Base-by-base conservation (phyloP, 2,797 vertebrate genomes). In the Acanthornis magna region DNA sequence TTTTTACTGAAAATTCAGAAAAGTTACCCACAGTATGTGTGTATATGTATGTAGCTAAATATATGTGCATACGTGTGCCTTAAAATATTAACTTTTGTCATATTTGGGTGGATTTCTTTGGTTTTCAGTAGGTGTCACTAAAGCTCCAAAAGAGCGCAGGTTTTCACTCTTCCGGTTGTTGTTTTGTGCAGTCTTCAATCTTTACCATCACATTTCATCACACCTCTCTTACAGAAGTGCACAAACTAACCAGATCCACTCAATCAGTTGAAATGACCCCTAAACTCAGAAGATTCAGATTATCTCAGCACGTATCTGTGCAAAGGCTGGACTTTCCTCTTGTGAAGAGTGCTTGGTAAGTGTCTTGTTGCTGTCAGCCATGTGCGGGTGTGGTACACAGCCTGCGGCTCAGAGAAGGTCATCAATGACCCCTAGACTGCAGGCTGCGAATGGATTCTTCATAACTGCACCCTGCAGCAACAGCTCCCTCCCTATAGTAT, bases 41-140 rank as follows among this genome's bases (percentile, higher is more conserved):
- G 17, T 42, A 9, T 63, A 65, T 21, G 13, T 19, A 29, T 9
- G 2, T 34, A 38, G 23, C 18, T 68, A 30, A 53, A 47, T 61
- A 43, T 21, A 18, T 18, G 10, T 15, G 2, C 32, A 9, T 48
- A 27, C 4, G 7, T 8, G 32, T 16, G 47, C 16, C 38, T 53
- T 66, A 36, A 66, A 88, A 43, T 85, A 60, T 1, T 55, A 45
- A 3, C 13, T 79, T 82, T 45, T 60, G 36, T 53, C 5, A 7
- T 32, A 30, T 68, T 68, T 84, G 10, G 15, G 22, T 62, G 47
- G 21, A 55, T 88, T 93, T 95, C 66, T 21, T 19, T 88, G 36
- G 7, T 77, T 85, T 90, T 94, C 95, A 81, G 66, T 91, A 96
- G 94, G 74, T 95, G 96, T 96, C 96, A 95, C 85, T 89, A 96